Evolutionary conservation across 2,797 vertebrate species (phyloP).

Genomic region (Chlorospingus flavigularis): DNA sequence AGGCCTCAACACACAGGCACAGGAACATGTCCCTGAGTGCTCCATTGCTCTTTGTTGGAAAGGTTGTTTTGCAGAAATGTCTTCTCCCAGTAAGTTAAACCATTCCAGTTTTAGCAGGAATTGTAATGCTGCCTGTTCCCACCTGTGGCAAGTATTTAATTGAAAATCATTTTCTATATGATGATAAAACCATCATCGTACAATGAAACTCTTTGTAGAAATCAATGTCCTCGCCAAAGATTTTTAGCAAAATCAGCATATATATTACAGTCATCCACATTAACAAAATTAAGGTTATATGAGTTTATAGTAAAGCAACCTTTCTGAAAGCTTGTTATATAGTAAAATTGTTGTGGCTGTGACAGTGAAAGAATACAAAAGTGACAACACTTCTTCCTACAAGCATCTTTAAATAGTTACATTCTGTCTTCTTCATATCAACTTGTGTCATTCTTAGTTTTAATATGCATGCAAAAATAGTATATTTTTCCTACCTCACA

Average conservation of each 20-base stretch:
- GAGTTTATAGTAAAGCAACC: neutral
- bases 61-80: neutral
- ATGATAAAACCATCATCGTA: neutral
- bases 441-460: neutral
- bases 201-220: neutral
- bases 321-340: neutral
- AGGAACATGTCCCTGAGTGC: neutral
- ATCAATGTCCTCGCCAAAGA: neutral
- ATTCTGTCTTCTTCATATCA: neutral
- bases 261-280: neutral
- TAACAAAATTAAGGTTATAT: neutral
- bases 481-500: neutral
- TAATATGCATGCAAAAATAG: neutral
- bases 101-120: neutral
- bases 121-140: neutral
- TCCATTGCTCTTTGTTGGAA: neutral
- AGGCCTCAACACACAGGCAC: neutral
- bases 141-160: neutral
- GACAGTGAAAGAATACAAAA: neutral
- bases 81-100: neutral
- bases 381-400: neutral
- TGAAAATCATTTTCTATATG: neutral
- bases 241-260: neutral
- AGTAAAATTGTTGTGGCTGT: constrained; percentile 2
- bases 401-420: neutral